Evolutionary conservation across 2,888 invertebrate species (phyloP).

Genomic region (Ophraella communa): DNA sequence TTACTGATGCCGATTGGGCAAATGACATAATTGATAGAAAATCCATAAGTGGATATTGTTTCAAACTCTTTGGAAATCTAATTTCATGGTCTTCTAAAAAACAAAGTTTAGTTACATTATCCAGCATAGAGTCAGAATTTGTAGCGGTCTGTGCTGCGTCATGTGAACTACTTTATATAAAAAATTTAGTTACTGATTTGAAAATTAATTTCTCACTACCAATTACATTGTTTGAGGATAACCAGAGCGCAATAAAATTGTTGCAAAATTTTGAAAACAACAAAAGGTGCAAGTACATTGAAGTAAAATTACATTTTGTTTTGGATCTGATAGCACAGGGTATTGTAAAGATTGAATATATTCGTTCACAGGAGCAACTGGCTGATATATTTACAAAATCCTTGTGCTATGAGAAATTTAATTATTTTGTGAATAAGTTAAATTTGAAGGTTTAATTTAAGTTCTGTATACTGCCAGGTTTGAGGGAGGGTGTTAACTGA

Average conservation of each 20-base stretch:
- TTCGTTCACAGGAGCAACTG: neutral
- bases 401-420: neutral
- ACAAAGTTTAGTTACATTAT: conserved; percentile 29
- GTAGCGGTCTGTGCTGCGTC: neutral
- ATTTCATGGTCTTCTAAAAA: conserved; percentile 33
- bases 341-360: too few species aligned
- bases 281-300: too few species aligned
- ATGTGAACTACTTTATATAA: neutral
- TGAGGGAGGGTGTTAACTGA: neutral
- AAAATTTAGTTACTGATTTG: neutral
- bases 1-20: conserved; percentile 33
- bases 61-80: neutral
- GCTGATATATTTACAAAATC: neutral
- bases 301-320: too few species aligned
- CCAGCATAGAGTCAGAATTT: conserved; percentile 26
- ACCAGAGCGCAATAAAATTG: neutral
- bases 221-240: neutral
- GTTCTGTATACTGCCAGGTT: neutral
- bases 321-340: too few species aligned
- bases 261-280: neutral
- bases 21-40: too few species aligned
- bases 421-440: neutral
- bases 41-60: too few species aligned
- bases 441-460: neutral
- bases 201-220: neutral